These are phyloP conservation scores for Argyrosomus japonicus DNA, from an alignment of 2,113 vertebrate genomes.

Conservation along the genomic window DNA sequence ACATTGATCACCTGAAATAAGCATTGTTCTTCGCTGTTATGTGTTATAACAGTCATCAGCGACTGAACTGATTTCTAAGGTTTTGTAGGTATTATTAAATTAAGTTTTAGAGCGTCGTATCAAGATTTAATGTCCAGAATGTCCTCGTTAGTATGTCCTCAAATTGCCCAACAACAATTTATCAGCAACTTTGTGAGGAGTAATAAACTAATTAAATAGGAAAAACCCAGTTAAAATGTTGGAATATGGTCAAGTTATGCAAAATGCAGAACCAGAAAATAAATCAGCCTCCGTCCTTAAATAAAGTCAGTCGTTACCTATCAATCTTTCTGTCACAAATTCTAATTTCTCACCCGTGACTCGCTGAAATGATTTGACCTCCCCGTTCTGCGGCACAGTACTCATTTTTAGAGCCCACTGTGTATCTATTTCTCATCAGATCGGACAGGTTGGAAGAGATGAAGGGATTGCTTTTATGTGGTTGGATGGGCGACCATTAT, in stretches of 20 bases:
- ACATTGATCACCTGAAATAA: background rate
- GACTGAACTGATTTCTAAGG: background rate
- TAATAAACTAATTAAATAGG: background rate
- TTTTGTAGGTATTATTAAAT: background rate
- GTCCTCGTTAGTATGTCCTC: slow-evolving; percentile 9
- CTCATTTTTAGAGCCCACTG: slow-evolving; percentile 24
- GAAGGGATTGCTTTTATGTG: slow-evolving; percentile 64
- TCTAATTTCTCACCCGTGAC: slow-evolving; percentile 23
- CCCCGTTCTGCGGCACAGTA: slow-evolving; percentile 6
- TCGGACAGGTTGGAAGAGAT: slow-evolving; percentile 52
- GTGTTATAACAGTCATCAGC: background rate
- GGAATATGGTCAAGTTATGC: slow-evolving; percentile 2
- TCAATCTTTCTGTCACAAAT: slow-evolving; percentile 51
- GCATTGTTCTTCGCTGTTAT: background rate
- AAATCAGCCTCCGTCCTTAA: slow-evolving; percentile 21
- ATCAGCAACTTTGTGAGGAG: background rate
- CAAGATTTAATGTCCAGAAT: background rate
- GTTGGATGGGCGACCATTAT: slow-evolving; percentile 57
- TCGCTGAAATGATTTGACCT: slow-evolving; percentile 32
- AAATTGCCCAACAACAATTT: slow-evolving; percentile 5
- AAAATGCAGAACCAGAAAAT: slow-evolving; percentile 16
- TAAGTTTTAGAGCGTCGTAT: background rate
- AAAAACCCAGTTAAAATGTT: slow-evolving; percentile 12
- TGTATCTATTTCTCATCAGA: slow-evolving; percentile 55
- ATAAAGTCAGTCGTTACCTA: slow-evolving; percentile 12